Percentiles rank a stretch among this genome's conserved stretches.
These are phyloP conservation scores for Platycheirus albimanus DNA, from an alignment of 2,888 invertebrate genomes.

Conservation along the genomic window DNA sequence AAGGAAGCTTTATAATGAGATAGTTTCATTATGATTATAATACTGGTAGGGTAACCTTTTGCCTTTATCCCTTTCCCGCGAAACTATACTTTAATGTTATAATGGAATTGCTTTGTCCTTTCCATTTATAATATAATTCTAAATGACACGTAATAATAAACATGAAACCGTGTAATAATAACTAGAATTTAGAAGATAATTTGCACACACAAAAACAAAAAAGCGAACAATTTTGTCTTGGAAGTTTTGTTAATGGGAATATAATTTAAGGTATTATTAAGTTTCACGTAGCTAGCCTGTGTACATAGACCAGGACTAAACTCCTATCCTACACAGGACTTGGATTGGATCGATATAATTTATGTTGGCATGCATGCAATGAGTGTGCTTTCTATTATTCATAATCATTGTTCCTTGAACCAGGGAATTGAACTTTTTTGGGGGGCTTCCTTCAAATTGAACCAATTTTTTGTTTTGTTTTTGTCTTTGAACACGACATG, in stretches of 20 bases:
- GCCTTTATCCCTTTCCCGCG: no score
- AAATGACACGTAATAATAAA: slow-evolving; percentile 11
- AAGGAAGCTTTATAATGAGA: slow-evolving; percentile 6
- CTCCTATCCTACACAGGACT: no score
- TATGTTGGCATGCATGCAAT: background rate
- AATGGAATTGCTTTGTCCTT: background rate
- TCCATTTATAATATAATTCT: background rate
- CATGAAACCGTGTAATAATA: background rate
- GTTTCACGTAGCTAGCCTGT: background rate
- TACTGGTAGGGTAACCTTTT: slow-evolving; percentile 11
- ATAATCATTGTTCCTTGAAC: no score
- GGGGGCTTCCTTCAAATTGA: no score
- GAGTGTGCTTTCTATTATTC: background rate
- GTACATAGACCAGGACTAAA: no score
- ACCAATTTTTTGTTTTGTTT: no score
- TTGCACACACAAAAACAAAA: slow-evolving; percentile 1
- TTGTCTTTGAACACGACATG: no score
- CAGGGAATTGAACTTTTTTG: no score
- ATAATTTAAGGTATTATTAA: slow-evolving; percentile 2
- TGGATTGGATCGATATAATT: slow-evolving; percentile 1
- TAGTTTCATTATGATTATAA: slow-evolving; percentile 17
- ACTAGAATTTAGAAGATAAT: background rate
- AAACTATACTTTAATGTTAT: background rate
- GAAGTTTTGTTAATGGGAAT: slow-evolving; percentile 7
- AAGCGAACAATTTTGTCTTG: background rate